A percentile compares a stretch with the other conserved stretches of the same genome.
Evolutionary conservation across 1,140 invertebrate species (phyloP).

Genomic region (Phocides pigmalion): DNA sequence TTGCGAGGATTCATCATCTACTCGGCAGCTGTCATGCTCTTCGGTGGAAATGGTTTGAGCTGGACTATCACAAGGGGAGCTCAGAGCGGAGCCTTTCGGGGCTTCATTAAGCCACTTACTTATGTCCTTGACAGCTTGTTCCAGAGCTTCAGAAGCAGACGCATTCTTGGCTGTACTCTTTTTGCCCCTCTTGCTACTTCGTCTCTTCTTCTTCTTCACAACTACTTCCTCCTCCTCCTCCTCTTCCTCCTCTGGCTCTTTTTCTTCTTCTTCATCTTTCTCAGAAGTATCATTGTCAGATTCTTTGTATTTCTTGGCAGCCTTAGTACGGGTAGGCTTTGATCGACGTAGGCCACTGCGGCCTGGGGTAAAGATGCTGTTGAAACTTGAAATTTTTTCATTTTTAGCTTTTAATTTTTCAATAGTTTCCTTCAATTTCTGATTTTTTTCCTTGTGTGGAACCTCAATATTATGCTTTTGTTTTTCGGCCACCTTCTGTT

Average conservation of each 20-base stretch:
- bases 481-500: conserved; percentile 66
- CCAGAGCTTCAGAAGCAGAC: conserved; percentile 90
- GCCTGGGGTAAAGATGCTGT: conserved; percentile 57
- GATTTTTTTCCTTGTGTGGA: conserved; percentile 84
- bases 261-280: conserved; percentile 56
- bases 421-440: conserved; percentile 85
- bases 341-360: conserved; percentile 18
- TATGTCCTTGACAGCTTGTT: conserved; percentile 94
- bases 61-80: conserved; percentile 86
- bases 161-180: conserved; percentile 81
- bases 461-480: conserved; percentile 64
- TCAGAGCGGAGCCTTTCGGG: conserved; percentile 89
- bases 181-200: conserved; percentile 61
- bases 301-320: conserved; percentile 50
- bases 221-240: conserved; percentile 49
- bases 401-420: conserved; percentile 87
- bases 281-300: conserved; percentile 45
- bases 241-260: conserved; percentile 52
- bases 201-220: conserved; percentile 44
- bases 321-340: conserved; percentile 41
- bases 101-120: conserved; percentile 94
- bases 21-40: conserved; percentile 73
- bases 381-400: conserved; percentile 84
- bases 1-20: conserved; percentile 70
- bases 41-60: conserved; percentile 66